Evolutionary conservation across 2,797 vertebrate species (phyloP).

Genomic region (Todus mexicanus): DNA sequence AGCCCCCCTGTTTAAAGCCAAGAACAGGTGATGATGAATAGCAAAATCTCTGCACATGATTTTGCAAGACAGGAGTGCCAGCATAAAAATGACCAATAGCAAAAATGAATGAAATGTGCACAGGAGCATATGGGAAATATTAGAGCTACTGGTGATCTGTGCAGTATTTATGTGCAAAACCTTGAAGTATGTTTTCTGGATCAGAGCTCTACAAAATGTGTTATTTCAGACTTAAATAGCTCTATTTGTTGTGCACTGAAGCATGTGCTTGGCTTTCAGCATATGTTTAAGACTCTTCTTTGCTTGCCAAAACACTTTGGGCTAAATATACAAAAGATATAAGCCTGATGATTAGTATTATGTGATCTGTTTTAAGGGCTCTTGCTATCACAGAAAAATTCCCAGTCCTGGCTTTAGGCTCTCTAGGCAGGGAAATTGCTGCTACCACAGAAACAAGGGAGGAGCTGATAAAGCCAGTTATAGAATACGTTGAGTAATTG

Average conservation of each 20-base stretch:
- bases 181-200: conserved; percentile 8
- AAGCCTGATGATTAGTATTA: neutral
- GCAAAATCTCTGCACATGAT: neutral
- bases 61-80: neutral
- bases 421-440: neutral
- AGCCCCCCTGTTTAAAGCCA: neutral
- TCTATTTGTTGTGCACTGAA: neutral
- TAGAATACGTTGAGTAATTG: neutral
- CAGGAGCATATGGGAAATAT: neutral
- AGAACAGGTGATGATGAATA: neutral
- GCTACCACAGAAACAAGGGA: neutral
- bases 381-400: neutral
- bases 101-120: neutral
- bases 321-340: neutral
- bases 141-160: neutral
- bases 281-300: neutral
- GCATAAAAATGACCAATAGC: neutral
- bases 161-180: neutral
- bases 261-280: neutral
- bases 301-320: neutral
- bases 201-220: neutral
- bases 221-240: neutral
- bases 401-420: neutral
- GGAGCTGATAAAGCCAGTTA: neutral
- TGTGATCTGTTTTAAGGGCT: neutral